These are phyloP conservation scores for Myotis brandtii DNA, from an alignment of 2,113 vertebrate species.

Conservation along the genomic window DNA sequence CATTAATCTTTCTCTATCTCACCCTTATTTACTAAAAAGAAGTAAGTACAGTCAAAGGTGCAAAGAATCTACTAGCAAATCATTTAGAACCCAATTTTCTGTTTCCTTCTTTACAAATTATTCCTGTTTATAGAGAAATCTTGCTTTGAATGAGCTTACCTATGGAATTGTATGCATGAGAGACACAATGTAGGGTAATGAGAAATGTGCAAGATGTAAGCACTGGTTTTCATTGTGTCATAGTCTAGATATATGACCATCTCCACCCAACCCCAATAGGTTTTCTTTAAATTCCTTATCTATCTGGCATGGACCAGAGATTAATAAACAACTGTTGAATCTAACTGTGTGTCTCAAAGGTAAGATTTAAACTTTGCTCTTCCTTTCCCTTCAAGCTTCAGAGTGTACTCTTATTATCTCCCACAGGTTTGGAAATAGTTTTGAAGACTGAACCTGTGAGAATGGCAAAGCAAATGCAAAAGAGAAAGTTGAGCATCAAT, in stretches of 20 bases:
- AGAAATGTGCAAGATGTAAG: background rate
- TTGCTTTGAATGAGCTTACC: background rate
- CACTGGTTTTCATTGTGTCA: background rate
- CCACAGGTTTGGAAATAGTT: background rate
- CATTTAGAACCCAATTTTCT: background rate
- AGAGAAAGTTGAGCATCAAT: background rate
- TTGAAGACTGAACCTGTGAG: background rate
- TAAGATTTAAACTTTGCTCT: background rate
- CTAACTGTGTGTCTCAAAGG: background rate
- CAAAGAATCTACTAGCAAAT: slow-evolving; percentile 16
- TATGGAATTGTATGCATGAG: background rate
- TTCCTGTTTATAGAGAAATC: background rate
- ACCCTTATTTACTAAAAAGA: background rate
- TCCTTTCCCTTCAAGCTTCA: background rate
- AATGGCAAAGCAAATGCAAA: background rate
- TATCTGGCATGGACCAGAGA: background rate
- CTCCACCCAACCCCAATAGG: background rate
- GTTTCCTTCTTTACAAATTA: slow-evolving; percentile 1
- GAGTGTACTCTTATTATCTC: background rate
- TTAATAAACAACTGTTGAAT: background rate
- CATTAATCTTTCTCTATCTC: background rate
- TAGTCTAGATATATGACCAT: background rate
- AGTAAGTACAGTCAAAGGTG: background rate
- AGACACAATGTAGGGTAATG: background rate
- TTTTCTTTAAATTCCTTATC: background rate